Percentiles rank a stretch among this genome's conserved stretches.
Conservation (phyloP, 2,113 vertebrate species). For the Anthoscopus minutus region DNA sequence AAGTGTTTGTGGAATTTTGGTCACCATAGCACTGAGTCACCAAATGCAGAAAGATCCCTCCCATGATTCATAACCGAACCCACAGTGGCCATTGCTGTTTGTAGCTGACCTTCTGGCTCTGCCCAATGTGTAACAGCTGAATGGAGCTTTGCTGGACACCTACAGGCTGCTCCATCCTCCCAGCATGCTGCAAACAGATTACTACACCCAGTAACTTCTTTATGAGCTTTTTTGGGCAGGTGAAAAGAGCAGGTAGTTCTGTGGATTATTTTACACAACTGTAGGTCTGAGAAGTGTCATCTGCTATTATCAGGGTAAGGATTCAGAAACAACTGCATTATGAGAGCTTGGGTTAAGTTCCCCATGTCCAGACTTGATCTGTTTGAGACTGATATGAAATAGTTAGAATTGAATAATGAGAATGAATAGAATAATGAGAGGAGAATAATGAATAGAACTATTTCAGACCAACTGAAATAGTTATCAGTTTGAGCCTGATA, state of each 20-base stretch:
- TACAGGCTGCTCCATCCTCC: not conserved
- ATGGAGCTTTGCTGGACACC: not conserved
- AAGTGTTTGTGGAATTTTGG: conserved; percentile 17
- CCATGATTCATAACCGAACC: not conserved
- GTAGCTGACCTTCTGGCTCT: not conserved
- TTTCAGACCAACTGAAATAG: not conserved
- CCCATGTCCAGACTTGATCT: not conserved
- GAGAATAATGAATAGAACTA: no score
- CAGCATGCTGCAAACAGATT: not conserved
- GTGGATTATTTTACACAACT: not conserved
- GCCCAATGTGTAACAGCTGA: not conserved
- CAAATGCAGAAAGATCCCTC: not conserved
- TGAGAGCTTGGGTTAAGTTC: not conserved
- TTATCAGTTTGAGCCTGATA: not conserved
- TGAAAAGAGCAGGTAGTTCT: not conserved
- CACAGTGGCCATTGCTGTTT: not conserved
- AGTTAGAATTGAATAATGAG: no score
- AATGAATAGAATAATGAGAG: no score
- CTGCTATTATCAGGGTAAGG: not conserved
- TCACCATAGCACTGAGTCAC: not conserved
- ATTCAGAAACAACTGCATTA: not conserved
- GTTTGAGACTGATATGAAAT: not conserved
- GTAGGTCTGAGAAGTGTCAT: not conserved
- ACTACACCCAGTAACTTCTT: not conserved
- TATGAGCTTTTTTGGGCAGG: not conserved